Evolutionary conservation across 1,140 invertebrate species (phyloP).

Genomic region (Anastrepha obliqua): DNA sequence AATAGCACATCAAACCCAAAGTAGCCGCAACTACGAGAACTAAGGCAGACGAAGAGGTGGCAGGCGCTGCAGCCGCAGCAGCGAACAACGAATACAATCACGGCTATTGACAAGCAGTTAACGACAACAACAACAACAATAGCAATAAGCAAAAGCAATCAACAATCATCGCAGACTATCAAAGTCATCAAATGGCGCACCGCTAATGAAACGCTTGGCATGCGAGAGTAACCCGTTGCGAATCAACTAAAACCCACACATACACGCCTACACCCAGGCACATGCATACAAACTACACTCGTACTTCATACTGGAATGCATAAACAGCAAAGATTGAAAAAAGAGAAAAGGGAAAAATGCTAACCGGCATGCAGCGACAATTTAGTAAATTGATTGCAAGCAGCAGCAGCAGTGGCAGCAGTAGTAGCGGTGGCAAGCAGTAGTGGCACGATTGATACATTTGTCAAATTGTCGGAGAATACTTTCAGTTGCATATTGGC

Average conservation of each 20-base stretch:
- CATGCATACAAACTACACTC: background rate
- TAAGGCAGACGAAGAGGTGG: background rate
- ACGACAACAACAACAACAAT: background rate
- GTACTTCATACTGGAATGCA: background rate
- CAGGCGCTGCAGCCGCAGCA: background rate
- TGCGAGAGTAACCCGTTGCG: background rate
- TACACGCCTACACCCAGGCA: background rate
- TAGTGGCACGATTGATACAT: constrained; percentile 23
- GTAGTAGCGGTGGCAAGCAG: background rate
- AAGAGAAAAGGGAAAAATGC: background rate
- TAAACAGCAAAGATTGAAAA: background rate
- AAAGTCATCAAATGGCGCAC: constrained; percentile 36
- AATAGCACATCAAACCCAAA: background rate
- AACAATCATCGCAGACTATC: constrained; percentile 9
- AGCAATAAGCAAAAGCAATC: background rate
- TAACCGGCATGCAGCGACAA: constrained; percentile 27
- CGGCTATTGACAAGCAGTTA: too few species aligned
- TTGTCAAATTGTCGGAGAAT: constrained; percentile 9
- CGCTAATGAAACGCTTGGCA: constrained; percentile 28
- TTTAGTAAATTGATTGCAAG: constrained; percentile 52
- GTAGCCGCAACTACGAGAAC: too few species aligned
- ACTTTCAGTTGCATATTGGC: constrained; percentile 5
- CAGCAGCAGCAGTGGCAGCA: background rate
- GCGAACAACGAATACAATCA: background rate
- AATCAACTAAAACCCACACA: background rate